Conservation (phyloP, 2,797 vertebrate species). For the Myotis daubentonii region DNA sequence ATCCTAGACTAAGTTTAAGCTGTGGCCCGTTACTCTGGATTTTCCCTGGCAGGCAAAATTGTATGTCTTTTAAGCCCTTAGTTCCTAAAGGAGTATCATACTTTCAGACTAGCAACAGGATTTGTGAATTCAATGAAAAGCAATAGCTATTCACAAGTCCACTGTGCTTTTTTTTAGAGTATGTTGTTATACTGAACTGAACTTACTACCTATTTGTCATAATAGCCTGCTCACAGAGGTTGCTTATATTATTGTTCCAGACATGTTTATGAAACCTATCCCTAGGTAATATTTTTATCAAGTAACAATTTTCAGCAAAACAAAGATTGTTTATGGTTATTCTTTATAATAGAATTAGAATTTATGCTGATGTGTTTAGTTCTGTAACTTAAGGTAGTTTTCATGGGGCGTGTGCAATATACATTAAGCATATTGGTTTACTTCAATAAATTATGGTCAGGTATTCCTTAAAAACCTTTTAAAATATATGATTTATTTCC, state of each 20-base stretch:
- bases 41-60: background rate
- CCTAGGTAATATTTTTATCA: conserved; percentile 35
- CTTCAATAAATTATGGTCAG: background rate
- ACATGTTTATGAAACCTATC: conserved; percentile 34
- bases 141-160: background rate
- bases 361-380: background rate
- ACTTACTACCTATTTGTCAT: background rate
- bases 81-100: background rate
- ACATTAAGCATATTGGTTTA: background rate
- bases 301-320: conserved; percentile 39
- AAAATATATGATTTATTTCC: background rate
- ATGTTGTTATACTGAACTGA: background rate
- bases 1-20: background rate
- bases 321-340: background rate
- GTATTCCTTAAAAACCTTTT: background rate
- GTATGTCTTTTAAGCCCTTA: background rate
- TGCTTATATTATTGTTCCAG: background rate
- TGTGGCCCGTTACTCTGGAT: background rate
- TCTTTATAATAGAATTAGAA: conserved; percentile 46
- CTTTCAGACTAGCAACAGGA: conserved; percentile 6
- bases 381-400: conserved; percentile 4
- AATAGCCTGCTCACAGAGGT: background rate
- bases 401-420: background rate
- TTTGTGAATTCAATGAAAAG: conserved; percentile 5
- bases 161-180: background rate